Percentiles rank a stretch among this genome's conserved stretches.
These are phyloP conservation scores for Oncorhynchus masou DNA, from an alignment of 2,113 vertebrate genomes.

Conservation along the genomic window DNA sequence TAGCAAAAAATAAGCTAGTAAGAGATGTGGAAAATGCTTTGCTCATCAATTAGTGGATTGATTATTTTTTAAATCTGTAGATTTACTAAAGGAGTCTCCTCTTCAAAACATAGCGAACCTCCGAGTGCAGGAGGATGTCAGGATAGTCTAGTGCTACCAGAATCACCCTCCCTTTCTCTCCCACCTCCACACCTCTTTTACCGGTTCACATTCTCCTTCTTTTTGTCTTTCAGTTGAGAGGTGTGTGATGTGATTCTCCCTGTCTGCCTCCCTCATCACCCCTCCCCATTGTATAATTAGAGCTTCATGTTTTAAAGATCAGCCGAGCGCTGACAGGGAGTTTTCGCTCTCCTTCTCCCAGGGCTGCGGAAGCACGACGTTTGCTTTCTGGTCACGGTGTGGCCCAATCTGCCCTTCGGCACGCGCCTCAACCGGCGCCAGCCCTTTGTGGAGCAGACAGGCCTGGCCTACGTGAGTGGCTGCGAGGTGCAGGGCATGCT, in stretches of 20 bases:
- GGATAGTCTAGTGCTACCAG: no score
- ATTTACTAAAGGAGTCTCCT: not conserved
- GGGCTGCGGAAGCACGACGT: constrained; percentile 96
- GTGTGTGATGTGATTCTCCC: no score
- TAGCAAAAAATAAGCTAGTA: no score
- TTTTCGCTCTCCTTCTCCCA: constrained; percentile 40
- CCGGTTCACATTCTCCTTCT: no score
- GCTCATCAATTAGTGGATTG: no score
- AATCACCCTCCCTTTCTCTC: not conserved
- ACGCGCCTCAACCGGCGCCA: constrained; percentile 93
- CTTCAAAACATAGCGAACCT: not conserved
- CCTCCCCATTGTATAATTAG: constrained; percentile 48
- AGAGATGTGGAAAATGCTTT: no score
- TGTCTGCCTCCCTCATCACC: no score
- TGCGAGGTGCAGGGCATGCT: constrained; percentile 99
- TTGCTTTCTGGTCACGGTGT: constrained; percentile 93
- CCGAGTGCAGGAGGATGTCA: not conserved
- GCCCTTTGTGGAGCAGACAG: constrained; percentile 89
- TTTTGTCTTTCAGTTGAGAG: no score
- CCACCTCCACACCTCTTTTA: no score
- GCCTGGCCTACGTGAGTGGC: constrained; percentile 91
- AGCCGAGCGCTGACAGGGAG: constrained; percentile 47
- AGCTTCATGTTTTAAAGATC: constrained; percentile 64
- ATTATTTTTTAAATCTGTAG: not conserved
- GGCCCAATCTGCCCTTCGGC: constrained; percentile 88